These are phyloP conservation scores for Lapara coniferarum DNA, from an alignment of 2,888 invertebrate species.

Conservation along the genomic window DNA sequence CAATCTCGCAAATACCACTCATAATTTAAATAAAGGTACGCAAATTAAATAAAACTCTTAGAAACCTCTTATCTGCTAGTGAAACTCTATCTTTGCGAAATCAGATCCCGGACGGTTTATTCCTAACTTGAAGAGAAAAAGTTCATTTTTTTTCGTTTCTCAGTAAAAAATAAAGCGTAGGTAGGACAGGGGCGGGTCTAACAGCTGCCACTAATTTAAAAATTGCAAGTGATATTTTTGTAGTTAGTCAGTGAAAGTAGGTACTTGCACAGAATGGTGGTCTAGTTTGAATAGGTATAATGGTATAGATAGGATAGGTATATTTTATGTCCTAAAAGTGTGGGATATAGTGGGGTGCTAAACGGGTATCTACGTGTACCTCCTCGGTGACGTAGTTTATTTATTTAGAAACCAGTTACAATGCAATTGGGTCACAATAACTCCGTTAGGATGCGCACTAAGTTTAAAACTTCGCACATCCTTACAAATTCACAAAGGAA, in stretches of 20 bases:
- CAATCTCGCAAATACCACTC: not conserved
- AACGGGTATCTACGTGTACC: too few relatives aligned
- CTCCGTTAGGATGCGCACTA: too few relatives aligned
- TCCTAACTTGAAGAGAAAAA: constrained; percentile 56
- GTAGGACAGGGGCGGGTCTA: constrained; percentile 56
- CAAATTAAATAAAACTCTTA: constrained; percentile 77
- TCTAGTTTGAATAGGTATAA: too few relatives aligned
- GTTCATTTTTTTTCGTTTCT: constrained; percentile 58
- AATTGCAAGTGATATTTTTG: constrained; percentile 53
- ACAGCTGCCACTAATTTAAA: constrained; percentile 70
- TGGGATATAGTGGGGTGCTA: too few relatives aligned
- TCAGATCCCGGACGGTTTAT: constrained; percentile 65
- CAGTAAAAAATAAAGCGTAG: constrained; percentile 65
- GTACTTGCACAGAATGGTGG: too few relatives aligned
- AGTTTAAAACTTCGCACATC: too few relatives aligned
- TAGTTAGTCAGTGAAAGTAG: not conserved
- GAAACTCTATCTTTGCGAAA: constrained; percentile 79
- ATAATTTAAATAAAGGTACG: constrained; percentile 27
- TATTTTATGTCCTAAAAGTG: too few relatives aligned
- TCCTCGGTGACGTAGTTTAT: too few relatives aligned
- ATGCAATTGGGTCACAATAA: too few relatives aligned
- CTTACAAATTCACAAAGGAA: too few relatives aligned
- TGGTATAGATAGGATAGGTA: too few relatives aligned
- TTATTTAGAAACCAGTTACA: too few relatives aligned
- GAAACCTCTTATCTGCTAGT: constrained; percentile 66